phyloP scores from a whole-genome alignment of 2,888 invertebrate species.

The Yponomeuta plumbellus region DNA sequence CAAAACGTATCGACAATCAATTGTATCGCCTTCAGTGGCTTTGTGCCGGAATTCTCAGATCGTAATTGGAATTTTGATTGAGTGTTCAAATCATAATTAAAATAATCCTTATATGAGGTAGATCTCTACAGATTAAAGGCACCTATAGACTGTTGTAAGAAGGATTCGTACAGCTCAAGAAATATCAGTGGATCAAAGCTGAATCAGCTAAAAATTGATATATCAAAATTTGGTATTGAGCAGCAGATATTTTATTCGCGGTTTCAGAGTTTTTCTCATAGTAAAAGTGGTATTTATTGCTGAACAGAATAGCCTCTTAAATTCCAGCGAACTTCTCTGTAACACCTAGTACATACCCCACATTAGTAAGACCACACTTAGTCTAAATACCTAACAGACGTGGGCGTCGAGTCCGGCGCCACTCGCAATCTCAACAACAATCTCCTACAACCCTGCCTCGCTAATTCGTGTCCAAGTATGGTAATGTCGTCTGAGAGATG shows the following conservation, averaged over 20 bases:
- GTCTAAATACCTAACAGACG: neutral
- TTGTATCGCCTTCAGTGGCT: neutral
- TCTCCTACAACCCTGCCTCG: neutral
- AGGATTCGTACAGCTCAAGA: too few species aligned
- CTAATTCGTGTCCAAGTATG: slow-evolving; percentile 11
- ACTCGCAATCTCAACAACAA: neutral
- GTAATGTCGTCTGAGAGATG: slow-evolving; percentile 2
- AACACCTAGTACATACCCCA: neutral
- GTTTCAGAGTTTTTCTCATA: too few species aligned
- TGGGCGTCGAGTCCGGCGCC: neutral
- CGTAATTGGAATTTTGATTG: neutral
- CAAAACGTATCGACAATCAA: neutral
- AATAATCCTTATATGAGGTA: neutral
- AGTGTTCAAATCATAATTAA: neutral
- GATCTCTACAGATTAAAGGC: neutral
- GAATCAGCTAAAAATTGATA: too few species aligned
- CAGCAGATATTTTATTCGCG: too few species aligned
- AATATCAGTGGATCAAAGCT: neutral
- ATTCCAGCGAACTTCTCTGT: too few species aligned
- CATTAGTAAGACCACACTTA: neutral
- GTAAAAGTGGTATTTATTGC: too few species aligned
- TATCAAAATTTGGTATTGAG: too few species aligned
- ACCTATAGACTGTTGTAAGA: too few species aligned
- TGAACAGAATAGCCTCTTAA: too few species aligned
- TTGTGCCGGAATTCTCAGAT: neutral